Evolutionary conservation across 1,140 invertebrate species (phyloP).

Genomic region (Orussus abietinus): DNA sequence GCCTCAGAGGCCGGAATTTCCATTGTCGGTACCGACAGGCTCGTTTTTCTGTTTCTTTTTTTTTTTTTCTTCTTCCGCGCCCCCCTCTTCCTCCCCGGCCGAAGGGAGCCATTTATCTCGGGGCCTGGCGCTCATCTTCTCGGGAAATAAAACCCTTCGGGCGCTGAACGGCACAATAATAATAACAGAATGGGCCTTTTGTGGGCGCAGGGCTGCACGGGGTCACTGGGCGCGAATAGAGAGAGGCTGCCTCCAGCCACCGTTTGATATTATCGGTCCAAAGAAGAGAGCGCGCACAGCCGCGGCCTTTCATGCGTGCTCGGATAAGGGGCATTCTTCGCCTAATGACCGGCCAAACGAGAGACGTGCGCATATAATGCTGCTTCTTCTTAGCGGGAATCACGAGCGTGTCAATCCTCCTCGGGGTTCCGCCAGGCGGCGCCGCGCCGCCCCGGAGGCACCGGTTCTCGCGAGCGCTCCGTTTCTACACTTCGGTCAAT

Average conservation of each 20-base stretch:
- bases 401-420: too few relatives aligned
- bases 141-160: conserved; percentile 27
- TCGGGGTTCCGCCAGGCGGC: too few relatives aligned
- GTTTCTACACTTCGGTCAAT: too few relatives aligned
- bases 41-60: too few relatives aligned
- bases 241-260: conserved; percentile 14
- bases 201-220: conserved; percentile 24
- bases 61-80: too few relatives aligned
- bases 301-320: conserved; percentile 17
- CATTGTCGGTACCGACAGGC: too few relatives aligned
- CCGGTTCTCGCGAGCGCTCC: too few relatives aligned
- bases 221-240: conserved; percentile 35
- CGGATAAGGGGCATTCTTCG: conserved; percentile 26
- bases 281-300: conserved; percentile 25
- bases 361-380: too few relatives aligned
- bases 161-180: conserved; percentile 33
- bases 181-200: conserved; percentile 46
- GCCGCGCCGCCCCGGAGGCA: too few relatives aligned
- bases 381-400: too few relatives aligned
- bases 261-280: conserved; percentile 26
- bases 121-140: conserved; percentile 10
- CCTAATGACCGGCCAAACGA: conserved; percentile 19
- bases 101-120: conserved; percentile 20
- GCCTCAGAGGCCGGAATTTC: too few relatives aligned
- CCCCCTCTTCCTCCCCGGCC: too few relatives aligned